Evolutionary conservation across 2,113 vertebrate genomes (phyloP).

Genomic region (Rhynchopsitta pachyrhyncha): DNA sequence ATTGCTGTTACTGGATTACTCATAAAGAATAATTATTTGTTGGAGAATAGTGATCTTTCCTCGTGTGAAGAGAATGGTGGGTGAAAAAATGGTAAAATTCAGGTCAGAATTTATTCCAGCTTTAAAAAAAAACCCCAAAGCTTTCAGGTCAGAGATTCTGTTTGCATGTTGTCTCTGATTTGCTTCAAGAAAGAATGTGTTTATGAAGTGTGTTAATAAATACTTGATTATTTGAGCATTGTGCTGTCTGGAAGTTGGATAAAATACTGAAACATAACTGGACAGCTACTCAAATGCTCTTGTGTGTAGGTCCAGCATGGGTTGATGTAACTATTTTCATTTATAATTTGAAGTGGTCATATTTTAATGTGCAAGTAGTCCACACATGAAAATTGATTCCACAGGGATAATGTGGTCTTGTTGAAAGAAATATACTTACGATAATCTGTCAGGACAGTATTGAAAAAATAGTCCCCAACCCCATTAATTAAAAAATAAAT

Average conservation of each 20-base stretch:
- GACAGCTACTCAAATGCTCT: neutral
- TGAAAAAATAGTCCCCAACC: neutral
- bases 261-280: neutral
- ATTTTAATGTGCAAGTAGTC: neutral
- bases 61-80: neutral
- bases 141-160: neutral
- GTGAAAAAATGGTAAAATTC: neutral
- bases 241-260: neutral
- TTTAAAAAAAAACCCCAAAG: neutral
- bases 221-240: neutral
- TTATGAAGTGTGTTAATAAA: neutral
- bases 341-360: neutral
- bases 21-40: neutral
- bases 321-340: neutral
- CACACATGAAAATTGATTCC: neutral
- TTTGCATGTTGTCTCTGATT: neutral
- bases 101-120: neutral
- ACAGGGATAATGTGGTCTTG: neutral
- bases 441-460: neutral
- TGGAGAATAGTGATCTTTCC: neutral
- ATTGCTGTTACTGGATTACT: neutral
- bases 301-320: neutral
- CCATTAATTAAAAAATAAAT: neutral
- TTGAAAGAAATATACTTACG: neutral
- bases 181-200: neutral